Base-by-base conservation (phyloP, 2,888 invertebrate genomes). In the Drosophila kanekoi region DNA sequence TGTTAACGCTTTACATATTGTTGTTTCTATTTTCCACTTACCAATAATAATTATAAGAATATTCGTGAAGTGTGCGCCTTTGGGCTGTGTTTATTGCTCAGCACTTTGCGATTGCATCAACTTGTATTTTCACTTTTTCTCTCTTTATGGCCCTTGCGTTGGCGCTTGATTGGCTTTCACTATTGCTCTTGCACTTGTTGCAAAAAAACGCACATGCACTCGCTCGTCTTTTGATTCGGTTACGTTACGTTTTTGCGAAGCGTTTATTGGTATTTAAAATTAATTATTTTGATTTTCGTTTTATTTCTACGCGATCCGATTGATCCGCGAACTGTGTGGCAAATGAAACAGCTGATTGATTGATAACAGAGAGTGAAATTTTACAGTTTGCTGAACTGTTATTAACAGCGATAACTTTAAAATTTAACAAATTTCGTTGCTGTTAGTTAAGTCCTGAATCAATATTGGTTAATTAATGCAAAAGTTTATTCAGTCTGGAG, bases 261-360 rank as follows among this genome's bases (percentile, higher is more conserved):
- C 45, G 52, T 48, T 59, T 73, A 49, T 51, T 51, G 35, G 13
- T 37, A 72, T 53, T 60, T 51, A 54, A 57, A 37, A 49, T 33
- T 49, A 59, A 56, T 68, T 77, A 60, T 64, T 68, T 77, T 49
- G 43, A 41, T 64, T 68, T 64, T 61, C 62, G 68, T 73, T 76
- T 63, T 58, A 76, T 68, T 73, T 78, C 23, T 59, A 78, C 78
- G 76, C 78, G 76, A 76, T 61, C 75, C 73, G 78, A 37, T 43
- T 51, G 73, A 76, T 78, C 78, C 78, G 74, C 78, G 64, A 73
- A 72, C 74, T 64, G 57, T 47, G 54, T 52, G 60, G 74, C 78
- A 75, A 75, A 75, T 75, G 73, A 61, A 75, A 77, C 75, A 75
- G 75, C 78, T 75, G 75, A 77, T 71, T 71, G 13, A 20, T 49